These are phyloP conservation scores for Cettia cetti DNA, from an alignment of 2,113 vertebrate genomes.

Conservation along the genomic window DNA sequence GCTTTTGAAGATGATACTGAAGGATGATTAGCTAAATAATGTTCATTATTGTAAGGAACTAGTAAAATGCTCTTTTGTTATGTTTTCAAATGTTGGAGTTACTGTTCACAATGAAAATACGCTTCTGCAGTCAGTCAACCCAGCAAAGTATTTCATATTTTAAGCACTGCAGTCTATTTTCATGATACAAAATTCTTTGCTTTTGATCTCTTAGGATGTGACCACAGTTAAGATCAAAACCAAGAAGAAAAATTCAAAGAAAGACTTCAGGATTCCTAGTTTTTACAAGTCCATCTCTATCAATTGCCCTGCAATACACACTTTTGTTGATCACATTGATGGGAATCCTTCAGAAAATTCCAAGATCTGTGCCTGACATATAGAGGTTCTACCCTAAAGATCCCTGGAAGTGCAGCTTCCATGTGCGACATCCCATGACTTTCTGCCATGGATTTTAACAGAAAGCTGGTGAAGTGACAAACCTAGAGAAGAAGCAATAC, in stretches of 20 bases:
- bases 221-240: not conserved
- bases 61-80: not conserved
- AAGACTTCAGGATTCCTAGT: not conserved
- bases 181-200: not conserved
- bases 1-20: not conserved
- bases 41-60: not conserved
- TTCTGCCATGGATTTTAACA: not conserved
- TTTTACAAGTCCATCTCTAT: not conserved
- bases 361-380: not conserved
- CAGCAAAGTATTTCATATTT: not conserved
- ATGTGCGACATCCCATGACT: not conserved
- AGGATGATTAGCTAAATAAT: not conserved
- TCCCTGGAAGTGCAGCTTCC: not conserved
- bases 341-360: not conserved
- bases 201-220: not conserved
- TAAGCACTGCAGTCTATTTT: not conserved
- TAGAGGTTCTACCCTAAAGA: not conserved
- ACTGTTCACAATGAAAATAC: not conserved
- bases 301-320: not conserved
- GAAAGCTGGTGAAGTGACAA: not conserved
- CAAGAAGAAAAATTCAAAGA: not conserved
- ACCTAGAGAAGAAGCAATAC: not conserved
- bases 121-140: not conserved
- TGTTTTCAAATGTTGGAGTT: not conserved
- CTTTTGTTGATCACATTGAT: not conserved